phyloP scores from a whole-genome alignment of 2,797 vertebrate species.

The Sylvia borin region DNA sequence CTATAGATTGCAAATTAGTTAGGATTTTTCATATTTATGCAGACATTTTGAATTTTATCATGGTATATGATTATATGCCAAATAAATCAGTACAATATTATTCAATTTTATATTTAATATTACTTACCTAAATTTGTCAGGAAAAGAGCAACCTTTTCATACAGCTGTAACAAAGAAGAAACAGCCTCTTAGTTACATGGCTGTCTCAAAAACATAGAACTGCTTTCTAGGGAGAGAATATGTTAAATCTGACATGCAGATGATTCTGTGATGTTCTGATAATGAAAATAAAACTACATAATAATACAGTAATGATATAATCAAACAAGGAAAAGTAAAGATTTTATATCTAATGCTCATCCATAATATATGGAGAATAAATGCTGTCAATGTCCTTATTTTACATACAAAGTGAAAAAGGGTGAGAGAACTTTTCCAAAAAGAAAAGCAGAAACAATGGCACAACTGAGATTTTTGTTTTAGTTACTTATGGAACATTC shows the following conservation, averaged over 20 bases:
- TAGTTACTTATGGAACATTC: not conserved
- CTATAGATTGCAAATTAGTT: not conserved
- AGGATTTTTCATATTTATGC: not conserved
- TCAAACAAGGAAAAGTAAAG: not conserved
- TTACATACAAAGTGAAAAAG: not conserved
- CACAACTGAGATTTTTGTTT: not conserved
- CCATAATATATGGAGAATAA: not conserved
- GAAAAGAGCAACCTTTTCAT: conserved; percentile 93
- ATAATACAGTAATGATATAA: not conserved
- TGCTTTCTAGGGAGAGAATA: not conserved
- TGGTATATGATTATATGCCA: not conserved
- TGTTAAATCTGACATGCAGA: not conserved
- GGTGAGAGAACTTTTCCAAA: not conserved
- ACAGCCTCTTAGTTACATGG: not conserved
- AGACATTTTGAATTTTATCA: not conserved
- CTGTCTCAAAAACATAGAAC: not conserved
- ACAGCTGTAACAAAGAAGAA: conserved; percentile 83
- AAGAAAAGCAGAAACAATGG: not conserved
- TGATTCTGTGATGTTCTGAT: not conserved
- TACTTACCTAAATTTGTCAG: conserved; percentile 94
- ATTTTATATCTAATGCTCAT: not conserved
- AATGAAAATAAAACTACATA: not conserved
- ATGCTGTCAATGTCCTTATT: not conserved
- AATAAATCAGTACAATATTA: not conserved
- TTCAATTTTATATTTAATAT: not conserved